Base-by-base conservation (phyloP, 2,797 vertebrate species). In the Gadopsis bispinosus region DNA sequence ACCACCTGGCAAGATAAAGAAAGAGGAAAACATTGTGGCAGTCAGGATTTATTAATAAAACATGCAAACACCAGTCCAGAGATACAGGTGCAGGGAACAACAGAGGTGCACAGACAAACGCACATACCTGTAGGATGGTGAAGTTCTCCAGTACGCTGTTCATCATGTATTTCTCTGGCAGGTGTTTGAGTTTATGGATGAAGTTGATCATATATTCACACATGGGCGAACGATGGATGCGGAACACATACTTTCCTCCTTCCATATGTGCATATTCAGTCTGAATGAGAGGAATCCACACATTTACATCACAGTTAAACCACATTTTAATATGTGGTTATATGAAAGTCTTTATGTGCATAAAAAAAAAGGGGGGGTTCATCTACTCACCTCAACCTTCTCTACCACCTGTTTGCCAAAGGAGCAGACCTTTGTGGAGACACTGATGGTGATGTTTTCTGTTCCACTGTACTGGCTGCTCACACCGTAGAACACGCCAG, bases 201-300 rank as follows among this genome's bases (percentile, higher is more conserved):
- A 98, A 98, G 95, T 98, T 98, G 95, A 98, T 97, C 97, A 99
- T 99, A 87, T 98, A 99, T 93, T 99, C 97, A 55, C 97, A 98
- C 97, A 99, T 98, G 79, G 97, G 97, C 0, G 97, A 98, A 0
- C 97, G 96, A 89, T 99, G 96, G 92, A 99, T 99, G 85, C 97
- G 95, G 88, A 97, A 99, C 73, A 97, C 88, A 33, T 97, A 97
- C 81, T 97, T 96, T 54, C 97, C 97, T 1, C 96, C 97, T 91
- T 98, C 97, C 93, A 98, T 86, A 48, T 95, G 95, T 0, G 97
- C 97, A 0, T 97, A 97, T 89, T 99, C 97, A 0, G 97, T 99
- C 97, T 99, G 90, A 29, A 78, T 5, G 26, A 48, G 47, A 53
- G 12, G 7, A 69, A 75, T 14, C 8, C 39, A 59, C 35, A 63